Conservation (phyloP, 2,888 invertebrate species). For the Apotomis betuletana region DNA sequence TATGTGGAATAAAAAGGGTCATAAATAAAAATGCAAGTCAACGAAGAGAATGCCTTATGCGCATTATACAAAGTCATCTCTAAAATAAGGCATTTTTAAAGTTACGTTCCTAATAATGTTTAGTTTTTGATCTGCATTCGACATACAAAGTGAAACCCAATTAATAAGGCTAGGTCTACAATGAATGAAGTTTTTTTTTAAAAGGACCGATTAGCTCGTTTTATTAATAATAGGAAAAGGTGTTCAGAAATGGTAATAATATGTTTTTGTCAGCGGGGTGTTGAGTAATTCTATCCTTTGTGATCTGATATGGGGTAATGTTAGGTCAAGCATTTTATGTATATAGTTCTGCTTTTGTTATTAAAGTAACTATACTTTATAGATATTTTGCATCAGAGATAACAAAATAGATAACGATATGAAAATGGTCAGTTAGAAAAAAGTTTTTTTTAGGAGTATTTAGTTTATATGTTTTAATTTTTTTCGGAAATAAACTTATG, state of each 20-base stretch:
- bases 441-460: too few relatives aligned
- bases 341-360: neutral
- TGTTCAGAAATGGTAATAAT: constrained; percentile 12
- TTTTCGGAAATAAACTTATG: too few relatives aligned
- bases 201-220: constrained; percentile 26
- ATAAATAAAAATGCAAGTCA: neutral
- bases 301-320: constrained; percentile 25
- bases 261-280: constrained; percentile 23
- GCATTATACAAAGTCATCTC: neutral
- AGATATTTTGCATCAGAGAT: neutral
- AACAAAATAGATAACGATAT: neutral
- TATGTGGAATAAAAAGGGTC: neutral
- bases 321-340: constrained; percentile 18
- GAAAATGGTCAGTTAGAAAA: too few relatives aligned
- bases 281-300: constrained; percentile 19
- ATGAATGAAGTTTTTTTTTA: constrained; percentile 35
- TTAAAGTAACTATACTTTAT: neutral
- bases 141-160: constrained; percentile 25
- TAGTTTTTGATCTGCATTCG: constrained; percentile 3
- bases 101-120: neutral
- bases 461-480: too few relatives aligned
- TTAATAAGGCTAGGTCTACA: constrained; percentile 35
- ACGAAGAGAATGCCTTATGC: neutral
- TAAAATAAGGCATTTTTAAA: neutral
- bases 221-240: constrained; percentile 14